These are phyloP conservation scores for Cotesia congregata DNA, from an alignment of 2,888 invertebrate genomes.

Conservation along the genomic window DNA sequence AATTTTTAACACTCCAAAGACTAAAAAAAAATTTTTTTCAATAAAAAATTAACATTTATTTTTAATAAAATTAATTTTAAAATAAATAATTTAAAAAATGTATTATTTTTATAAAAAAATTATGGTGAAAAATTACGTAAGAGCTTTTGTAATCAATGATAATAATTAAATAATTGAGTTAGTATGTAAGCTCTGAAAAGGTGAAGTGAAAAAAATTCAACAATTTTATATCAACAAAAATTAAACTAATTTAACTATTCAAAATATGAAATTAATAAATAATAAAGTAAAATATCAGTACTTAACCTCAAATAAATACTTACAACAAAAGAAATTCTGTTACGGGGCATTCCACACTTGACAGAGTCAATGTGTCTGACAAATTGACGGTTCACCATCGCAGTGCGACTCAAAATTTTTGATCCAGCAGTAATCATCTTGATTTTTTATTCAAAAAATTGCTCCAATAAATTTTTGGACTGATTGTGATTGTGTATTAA, in stretches of 20 bases:
- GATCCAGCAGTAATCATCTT: constrained; percentile 31
- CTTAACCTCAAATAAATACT: constrained; percentile 32
- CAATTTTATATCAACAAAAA: no score
- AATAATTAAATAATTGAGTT: neutral
- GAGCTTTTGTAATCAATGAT: neutral
- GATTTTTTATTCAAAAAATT: neutral
- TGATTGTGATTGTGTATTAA: neutral
- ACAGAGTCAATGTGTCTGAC: neutral
- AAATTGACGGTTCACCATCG: constrained; percentile 21
- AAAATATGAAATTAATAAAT: neutral
- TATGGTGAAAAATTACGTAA: neutral
- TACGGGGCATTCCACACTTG: constrained; percentile 17
- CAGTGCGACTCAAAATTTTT: constrained; percentile 19
- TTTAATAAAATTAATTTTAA: no score
- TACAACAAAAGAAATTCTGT: constrained; percentile 9
- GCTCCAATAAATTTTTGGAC: neutral
- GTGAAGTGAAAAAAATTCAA: neutral
- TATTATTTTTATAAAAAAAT: no score
- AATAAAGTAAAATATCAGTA: neutral
- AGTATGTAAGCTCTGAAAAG: neutral
- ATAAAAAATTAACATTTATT: no score
- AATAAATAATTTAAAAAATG: no score
- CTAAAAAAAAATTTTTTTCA: neutral
- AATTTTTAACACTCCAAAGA: neutral
- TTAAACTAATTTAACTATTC: neutral